phyloP scores from a whole-genome alignment of 2,113 vertebrate species.

The Megaleporinus macrocephalus region DNA sequence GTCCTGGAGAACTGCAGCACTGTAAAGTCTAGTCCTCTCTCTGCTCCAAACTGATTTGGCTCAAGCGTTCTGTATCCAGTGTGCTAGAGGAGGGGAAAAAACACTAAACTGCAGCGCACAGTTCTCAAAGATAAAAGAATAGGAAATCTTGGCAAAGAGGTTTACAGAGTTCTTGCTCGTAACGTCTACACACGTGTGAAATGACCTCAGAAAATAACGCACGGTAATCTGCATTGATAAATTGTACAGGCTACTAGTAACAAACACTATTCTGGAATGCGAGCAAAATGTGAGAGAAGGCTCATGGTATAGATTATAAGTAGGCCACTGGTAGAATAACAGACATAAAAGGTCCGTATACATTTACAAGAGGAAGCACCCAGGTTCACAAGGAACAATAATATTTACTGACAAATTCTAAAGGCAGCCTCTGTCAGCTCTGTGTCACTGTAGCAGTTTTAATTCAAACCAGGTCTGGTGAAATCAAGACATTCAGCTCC shows the following conservation, averaged over 20 bases:
- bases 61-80: not conserved
- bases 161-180: conserved; percentile 40
- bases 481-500: conserved; percentile 67
- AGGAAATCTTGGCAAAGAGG: conserved; percentile 34
- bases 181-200: conserved; percentile 55
- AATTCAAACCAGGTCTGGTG: conserved; percentile 84
- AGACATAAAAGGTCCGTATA: conserved; percentile 86
- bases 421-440: conserved; percentile 91
- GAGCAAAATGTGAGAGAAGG: conserved; percentile 70
- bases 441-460: conserved; percentile 86
- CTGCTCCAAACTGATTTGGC: conserved; percentile 23
- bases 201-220: conserved; percentile 70
- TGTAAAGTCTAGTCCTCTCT: not conserved
- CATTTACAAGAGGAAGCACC: conserved; percentile 91
- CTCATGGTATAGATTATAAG: conserved; percentile 69
- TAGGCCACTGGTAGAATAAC: conserved; percentile 83
- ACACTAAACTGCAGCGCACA: conserved; percentile 3
- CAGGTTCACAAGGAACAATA: conserved; percentile 89
- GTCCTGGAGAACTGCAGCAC: not conserved
- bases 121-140: not conserved
- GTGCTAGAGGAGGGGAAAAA: not conserved
- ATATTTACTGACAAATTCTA: conserved; percentile 92
- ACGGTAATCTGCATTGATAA: conserved; percentile 62
- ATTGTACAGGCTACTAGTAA: conserved; percentile 67
- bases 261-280: conserved; percentile 74